Evolutionary conservation across 1,140 invertebrate species (phyloP).

Genomic region (Drosophila persimilis): DNA sequence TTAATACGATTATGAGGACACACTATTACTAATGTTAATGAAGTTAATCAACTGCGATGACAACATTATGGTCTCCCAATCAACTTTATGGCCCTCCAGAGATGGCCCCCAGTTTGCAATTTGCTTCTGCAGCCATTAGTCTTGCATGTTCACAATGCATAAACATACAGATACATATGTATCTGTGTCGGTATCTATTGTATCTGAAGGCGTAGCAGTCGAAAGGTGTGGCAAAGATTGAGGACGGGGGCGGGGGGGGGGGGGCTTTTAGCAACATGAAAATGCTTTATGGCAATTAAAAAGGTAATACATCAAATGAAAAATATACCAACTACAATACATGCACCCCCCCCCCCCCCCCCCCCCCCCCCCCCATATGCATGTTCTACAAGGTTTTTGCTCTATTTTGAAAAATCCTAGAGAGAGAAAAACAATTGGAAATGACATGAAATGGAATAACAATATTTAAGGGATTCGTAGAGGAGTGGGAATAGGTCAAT

Average conservation of each 20-base stretch:
- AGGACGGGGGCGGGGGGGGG: constrained; percentile 37
- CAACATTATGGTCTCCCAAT: constrained; percentile 2
- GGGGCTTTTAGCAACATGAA: constrained; percentile 70
- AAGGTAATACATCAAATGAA: constrained; percentile 73
- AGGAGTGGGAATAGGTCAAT: constrained; percentile 48
- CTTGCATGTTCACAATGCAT: constrained; percentile 72
- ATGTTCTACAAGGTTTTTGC: constrained; percentile 25
- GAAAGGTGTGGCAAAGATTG: not conserved
- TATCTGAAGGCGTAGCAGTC: too few species aligned
- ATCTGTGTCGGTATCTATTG: not conserved
- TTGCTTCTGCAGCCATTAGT: constrained; percentile 48
- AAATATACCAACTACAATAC: constrained; percentile 25
- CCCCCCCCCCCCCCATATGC: not conserved
- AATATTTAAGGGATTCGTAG: not conserved
- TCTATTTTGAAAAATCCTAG: not conserved
- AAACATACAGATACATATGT: constrained; percentile 43
- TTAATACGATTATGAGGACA: constrained; percentile 42
- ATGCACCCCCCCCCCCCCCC: not conserved
- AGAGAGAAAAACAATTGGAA: constrained; percentile 37
- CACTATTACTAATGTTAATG: constrained; percentile 33
- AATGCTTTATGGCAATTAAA: constrained; percentile 80
- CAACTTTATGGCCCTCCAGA: constrained; percentile 43
- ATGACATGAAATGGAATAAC: constrained; percentile 29
- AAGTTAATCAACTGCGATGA: constrained; percentile 35
- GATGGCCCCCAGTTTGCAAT: constrained; percentile 43